Evolutionary conservation across 2,113 vertebrate genomes (phyloP).

Genomic region (Synchiropus splendidus): DNA sequence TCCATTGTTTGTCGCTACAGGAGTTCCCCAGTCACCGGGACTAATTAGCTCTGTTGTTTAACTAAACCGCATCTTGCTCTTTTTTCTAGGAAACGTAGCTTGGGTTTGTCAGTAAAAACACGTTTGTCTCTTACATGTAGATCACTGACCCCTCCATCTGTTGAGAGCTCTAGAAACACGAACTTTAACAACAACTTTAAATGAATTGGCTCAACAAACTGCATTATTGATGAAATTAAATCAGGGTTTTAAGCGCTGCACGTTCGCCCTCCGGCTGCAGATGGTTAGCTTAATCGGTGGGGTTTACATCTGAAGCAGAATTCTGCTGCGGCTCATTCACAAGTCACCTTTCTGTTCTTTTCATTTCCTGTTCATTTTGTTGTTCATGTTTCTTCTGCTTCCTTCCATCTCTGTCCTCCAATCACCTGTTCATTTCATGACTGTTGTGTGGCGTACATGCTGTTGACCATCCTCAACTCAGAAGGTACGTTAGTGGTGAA

Average conservation of each 20-base stretch:
- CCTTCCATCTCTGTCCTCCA: no score
- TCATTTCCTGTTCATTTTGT: no score
- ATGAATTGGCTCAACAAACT: conserved; percentile 22
- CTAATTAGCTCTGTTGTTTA: conserved; percentile 31
- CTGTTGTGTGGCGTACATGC: no score
- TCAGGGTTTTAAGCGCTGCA: conserved; percentile 24
- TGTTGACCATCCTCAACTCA: no score
- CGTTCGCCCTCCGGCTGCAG: conserved; percentile 17
- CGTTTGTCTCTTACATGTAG: conserved; percentile 15
- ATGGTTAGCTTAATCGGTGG: conserved; percentile 18
- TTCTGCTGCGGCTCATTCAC: no score
- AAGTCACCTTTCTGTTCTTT: no score
- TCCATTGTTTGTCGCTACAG: conserved; percentile 16
- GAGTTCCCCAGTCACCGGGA: conserved; percentile 13
- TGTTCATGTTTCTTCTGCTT: no score
- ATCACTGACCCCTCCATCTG: conserved; percentile 13
- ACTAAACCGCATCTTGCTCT: conserved; percentile 2
- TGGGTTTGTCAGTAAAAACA: conserved; percentile 10
- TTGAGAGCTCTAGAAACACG: conserved; percentile 9
- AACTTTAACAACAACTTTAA: conserved; percentile 22
- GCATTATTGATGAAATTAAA: conserved; percentile 9
- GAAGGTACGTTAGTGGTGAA: no score
- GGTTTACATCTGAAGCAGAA: conserved; percentile 19
- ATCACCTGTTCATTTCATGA: no score
- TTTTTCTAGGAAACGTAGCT: conserved; percentile 6